These are phyloP conservation scores for Sepioteuthis lessoniana DNA, from an alignment of 2,888 invertebrate species.

Conservation along the genomic window DNA sequence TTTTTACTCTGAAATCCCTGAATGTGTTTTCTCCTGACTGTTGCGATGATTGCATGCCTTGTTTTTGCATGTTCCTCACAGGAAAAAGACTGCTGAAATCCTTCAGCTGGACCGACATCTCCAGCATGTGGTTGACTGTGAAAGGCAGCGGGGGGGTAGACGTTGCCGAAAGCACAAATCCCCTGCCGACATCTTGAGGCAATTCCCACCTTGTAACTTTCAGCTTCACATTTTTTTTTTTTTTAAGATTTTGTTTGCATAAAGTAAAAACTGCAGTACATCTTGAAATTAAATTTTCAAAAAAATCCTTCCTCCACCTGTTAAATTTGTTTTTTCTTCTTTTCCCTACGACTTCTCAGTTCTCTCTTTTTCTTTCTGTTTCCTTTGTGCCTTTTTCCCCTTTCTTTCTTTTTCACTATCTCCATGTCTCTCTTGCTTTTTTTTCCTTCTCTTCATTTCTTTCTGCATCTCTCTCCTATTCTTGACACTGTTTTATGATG, in stretches of 20 bases:
- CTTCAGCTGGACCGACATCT: slow-evolving; percentile 23
- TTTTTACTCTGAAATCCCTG: not conserved
- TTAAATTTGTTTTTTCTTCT: not conserved
- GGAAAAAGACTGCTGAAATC: slow-evolving; percentile 36
- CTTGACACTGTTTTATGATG: too few relatives aligned
- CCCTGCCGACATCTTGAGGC: slow-evolving; percentile 42
- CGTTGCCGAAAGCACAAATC: slow-evolving; percentile 18
- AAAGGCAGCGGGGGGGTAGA: not conserved
- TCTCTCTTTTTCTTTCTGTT: not conserved
- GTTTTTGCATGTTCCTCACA: slow-evolving; percentile 44
- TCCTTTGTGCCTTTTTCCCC: not conserved
- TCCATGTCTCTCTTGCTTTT: not conserved
- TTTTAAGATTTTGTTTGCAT: not conserved
- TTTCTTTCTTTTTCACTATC: not conserved
- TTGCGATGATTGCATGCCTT: slow-evolving; percentile 43
- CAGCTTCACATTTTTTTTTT: not conserved
- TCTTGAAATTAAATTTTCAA: too few relatives aligned
- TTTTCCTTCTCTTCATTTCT: not conserved
- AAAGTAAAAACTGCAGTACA: not conserved
- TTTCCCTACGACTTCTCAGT: not conserved
- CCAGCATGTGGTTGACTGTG: not conserved
- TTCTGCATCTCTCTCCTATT: not conserved
- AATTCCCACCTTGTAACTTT: slow-evolving; percentile 41
- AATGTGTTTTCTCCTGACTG: not conserved
- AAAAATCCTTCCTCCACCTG: too few relatives aligned